Conservation (phyloP, 2,797 vertebrate genomes). For the Nothura maculosa region DNA sequence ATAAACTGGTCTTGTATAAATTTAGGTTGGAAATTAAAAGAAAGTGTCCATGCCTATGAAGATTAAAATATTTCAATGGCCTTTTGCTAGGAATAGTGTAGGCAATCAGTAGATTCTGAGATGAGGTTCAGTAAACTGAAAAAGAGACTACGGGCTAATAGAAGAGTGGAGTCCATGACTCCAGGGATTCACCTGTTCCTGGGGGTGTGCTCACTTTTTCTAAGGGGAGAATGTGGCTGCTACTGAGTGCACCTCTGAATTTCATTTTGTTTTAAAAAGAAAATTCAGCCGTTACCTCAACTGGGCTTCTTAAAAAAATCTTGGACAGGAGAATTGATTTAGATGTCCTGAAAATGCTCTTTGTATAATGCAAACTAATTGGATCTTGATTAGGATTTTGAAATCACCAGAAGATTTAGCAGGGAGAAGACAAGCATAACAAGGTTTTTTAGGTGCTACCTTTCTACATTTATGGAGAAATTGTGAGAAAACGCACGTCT, state of each 20-base stretch:
- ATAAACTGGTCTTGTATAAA: accelerated
- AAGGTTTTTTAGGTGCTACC: not conserved
- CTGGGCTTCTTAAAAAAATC: not conserved
- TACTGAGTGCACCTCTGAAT: not conserved
- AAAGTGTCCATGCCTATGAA: not conserved
- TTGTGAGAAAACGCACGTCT: not conserved
- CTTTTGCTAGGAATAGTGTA: not conserved
- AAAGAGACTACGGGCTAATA: not conserved
- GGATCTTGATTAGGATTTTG: not conserved
- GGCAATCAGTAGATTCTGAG: not conserved
- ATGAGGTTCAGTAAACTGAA: not conserved
- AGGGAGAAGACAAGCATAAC: not conserved
- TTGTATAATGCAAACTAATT: not conserved
- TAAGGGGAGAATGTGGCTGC: not conserved
- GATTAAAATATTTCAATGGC: not conserved
- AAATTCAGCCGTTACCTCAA: not conserved
- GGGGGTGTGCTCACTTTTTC: not conserved
- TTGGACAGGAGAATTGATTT: not conserved
- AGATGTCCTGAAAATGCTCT: not conserved
- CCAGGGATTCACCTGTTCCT: not conserved
- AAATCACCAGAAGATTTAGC: not conserved
- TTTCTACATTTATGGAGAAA: not conserved
- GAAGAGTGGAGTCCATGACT: not conserved
- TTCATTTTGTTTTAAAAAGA: not conserved
- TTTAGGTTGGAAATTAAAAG: not conserved